Percentiles rank a stretch among this genome's conserved stretches.
These are phyloP conservation scores for Distichodus sexfasciatus DNA, from an alignment of 2,797 vertebrate species.

Conservation along the genomic window DNA sequence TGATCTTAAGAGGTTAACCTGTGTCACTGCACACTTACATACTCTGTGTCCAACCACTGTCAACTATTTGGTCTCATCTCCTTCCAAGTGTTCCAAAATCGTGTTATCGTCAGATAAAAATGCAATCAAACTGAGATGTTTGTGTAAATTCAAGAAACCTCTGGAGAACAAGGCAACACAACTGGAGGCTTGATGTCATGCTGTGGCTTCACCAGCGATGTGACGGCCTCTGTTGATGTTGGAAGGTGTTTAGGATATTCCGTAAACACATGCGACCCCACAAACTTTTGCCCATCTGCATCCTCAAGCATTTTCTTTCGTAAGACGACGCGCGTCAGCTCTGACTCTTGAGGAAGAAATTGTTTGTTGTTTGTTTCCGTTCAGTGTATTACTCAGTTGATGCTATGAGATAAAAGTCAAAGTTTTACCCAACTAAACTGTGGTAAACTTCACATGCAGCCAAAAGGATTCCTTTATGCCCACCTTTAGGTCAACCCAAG, in stretches of 20 bases:
- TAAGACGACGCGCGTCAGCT: constrained; percentile 1
- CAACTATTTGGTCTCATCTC: neutral
- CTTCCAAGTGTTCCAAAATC: neutral
- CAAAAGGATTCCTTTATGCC: neutral
- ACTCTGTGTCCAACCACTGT: neutral
- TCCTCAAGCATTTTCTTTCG: neutral
- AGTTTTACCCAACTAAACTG: neutral
- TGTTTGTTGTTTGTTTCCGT: constrained; percentile 24
- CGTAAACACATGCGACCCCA: constrained; percentile 26
- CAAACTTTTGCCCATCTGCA: neutral
- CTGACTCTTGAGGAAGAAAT: neutral
- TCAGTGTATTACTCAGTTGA: constrained; percentile 2
- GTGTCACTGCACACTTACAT: constrained; percentile 4
- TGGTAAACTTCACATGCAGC: neutral
- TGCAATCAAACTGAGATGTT: constrained; percentile 16
- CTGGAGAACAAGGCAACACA: neutral
- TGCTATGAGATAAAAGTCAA: constrained; percentile 1
- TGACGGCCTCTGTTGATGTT: constrained; percentile 33
- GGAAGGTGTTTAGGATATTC: constrained; percentile 17
- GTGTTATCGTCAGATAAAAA: constrained; percentile 8
- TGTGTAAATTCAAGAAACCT: constrained; percentile 27
- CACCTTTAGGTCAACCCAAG: neutral
- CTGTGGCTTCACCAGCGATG: constrained; percentile 18
- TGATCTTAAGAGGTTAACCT: constrained; percentile 17
- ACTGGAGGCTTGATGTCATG: neutral